Base-by-base conservation (phyloP, 2,113 vertebrate genomes). In the Hystrix brachyura region DNA sequence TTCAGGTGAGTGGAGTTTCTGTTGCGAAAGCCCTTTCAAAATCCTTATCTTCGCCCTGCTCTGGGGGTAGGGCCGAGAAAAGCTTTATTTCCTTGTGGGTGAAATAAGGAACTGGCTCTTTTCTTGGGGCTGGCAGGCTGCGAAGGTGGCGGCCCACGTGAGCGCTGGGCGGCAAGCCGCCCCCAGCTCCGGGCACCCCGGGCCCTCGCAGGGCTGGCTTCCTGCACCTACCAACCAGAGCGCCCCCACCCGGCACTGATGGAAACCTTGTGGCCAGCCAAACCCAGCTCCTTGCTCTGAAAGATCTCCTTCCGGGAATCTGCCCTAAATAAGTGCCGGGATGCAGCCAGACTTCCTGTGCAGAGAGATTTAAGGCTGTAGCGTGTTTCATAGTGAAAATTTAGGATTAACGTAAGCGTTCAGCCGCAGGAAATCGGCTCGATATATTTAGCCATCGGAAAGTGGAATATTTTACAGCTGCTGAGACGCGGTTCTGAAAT, bases 71-170 rank as follows among this genome's bases (percentile, higher is more conserved):
- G 86, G 83, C 62, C 0, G 0, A 83, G 78, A 69, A 90, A 38
- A 64, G 25, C 90, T 60, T n/a, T 2, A 82, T 38, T 97, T 96
- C 93, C 86, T 93, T 23, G 67, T 79, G 93, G 71, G n/a, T 55
- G n/a, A 88, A 67, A 91, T 18, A 85, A 97, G 83, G 96, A 97
- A 93, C 29, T 34, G 43, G 10, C 32, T 46, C 29, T 74, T 21
- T 11, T 25, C 34, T 23, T 0, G 0, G 29, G 12, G 43, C 0
- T 11, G 69, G 17, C 34, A 4, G 4, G 80, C 46, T 17, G 64
- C 7, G 38, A 67, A 89, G 69, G 71, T 34, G 5, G 38, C 1
- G 11, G 80, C 38, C 64, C 34, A 0, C 9, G 62, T 38, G 57
- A 71, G 76, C 19, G 3, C 80, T 11, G 76, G 76, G 85, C 96